A percentile compares a stretch with the other conserved stretches of the same genome.
Evolutionary conservation across 2,113 vertebrate species (phyloP).

Genomic region (Leucoraja erinaceus): DNA sequence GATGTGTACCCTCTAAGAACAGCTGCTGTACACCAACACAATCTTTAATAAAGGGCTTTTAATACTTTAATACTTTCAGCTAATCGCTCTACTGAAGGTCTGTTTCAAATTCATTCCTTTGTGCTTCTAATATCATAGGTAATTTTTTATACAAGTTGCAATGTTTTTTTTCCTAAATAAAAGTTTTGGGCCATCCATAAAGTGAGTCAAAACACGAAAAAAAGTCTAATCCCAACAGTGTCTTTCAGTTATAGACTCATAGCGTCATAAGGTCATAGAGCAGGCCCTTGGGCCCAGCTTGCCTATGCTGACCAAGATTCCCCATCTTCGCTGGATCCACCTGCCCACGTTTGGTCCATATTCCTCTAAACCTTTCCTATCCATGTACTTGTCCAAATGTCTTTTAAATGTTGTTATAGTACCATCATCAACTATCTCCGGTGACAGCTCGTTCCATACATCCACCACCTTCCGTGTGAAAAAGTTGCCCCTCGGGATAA

Average conservation of each 20-base stretch:
- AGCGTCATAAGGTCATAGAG: no score
- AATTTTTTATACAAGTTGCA: background rate
- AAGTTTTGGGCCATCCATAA: background rate
- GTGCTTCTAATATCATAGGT: background rate
- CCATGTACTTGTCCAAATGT: no score
- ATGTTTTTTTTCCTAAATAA: background rate
- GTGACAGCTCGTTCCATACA: no score
- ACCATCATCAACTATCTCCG: no score
- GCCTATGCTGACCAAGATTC: no score
- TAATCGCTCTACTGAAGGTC: background rate
- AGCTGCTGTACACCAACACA: conserved; percentile 4
- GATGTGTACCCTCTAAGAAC: conserved; percentile 11
- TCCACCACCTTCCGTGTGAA: no score
- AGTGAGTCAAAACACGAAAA: background rate
- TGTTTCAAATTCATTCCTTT: background rate
- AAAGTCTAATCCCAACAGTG: background rate
- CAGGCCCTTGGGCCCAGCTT: no score
- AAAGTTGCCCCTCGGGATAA: background rate
- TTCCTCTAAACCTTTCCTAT: no score
- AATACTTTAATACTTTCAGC: background rate
- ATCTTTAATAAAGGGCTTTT: background rate
- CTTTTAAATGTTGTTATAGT: no score
- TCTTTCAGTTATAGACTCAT: no score
- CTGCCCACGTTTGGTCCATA: no score
- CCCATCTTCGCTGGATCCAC: no score